Evolutionary conservation across 2,113 vertebrate species (phyloP).

Genomic region (Bufo bufo): DNA sequence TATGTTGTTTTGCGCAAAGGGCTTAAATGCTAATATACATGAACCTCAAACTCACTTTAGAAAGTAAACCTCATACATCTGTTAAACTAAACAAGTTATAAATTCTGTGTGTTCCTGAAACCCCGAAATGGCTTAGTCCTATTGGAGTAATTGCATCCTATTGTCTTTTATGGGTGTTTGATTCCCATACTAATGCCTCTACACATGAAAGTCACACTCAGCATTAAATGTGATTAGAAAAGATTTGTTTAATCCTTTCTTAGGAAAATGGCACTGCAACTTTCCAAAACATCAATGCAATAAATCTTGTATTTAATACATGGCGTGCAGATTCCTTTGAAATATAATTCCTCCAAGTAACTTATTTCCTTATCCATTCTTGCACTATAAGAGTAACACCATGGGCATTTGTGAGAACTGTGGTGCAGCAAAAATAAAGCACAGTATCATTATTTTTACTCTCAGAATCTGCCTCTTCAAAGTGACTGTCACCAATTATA

Average conservation of each 20-base stretch:
- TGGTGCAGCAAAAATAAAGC: neutral
- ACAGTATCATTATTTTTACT: neutral
- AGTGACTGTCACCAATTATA: too few relatives aligned
- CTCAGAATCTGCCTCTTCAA: too few relatives aligned
- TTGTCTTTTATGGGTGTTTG: too few relatives aligned
- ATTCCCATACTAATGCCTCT: neutral
- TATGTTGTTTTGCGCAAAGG: too few relatives aligned
- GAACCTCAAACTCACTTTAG: too few relatives aligned
- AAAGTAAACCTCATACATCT: too few relatives aligned
- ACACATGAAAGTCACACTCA: neutral
- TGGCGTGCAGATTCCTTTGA: neutral
- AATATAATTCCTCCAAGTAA: neutral
- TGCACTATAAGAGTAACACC: neutral
- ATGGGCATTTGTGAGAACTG: neutral
- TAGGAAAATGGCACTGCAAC: neutral
- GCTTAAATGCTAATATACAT: too few relatives aligned
- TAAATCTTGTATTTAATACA: constrained; percentile 5
- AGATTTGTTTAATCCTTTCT: neutral
- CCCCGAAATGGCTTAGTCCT: too few relatives aligned
- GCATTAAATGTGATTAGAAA: neutral
- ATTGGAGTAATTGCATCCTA: too few relatives aligned
- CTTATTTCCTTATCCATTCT: neutral
- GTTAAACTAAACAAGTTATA: too few relatives aligned
- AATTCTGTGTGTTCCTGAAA: too few relatives aligned
- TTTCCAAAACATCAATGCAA: neutral